phyloP scores from a whole-genome alignment of 2,797 vertebrate genomes.

The Taenioides sp. region DNA sequence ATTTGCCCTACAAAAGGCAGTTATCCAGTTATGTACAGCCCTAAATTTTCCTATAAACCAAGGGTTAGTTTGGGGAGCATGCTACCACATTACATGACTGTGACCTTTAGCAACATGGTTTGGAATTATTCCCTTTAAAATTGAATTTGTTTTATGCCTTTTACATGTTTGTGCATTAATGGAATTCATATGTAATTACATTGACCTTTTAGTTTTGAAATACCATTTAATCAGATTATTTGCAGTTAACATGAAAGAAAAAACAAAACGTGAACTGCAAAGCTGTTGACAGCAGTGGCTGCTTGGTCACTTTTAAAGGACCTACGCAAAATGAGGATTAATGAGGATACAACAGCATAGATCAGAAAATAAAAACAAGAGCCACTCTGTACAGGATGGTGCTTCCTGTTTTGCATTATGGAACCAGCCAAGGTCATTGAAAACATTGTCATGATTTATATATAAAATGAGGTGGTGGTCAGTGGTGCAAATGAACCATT shows the following conservation, averaged over 20 bases:
- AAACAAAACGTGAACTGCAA: slow-evolving; percentile 16
- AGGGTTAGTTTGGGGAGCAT: background rate
- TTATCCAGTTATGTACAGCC: no score
- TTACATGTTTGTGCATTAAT: background rate
- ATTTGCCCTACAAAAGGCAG: no score
- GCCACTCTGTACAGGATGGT: no score
- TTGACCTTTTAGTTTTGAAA: slow-evolving; percentile 32
- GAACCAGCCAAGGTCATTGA: no score
- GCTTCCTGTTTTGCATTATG: no score
- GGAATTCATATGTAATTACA: slow-evolving; percentile 22
- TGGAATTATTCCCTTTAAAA: slow-evolving; percentile 15
- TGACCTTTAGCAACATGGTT: background rate
- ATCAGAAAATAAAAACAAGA: no score
- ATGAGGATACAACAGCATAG: no score
- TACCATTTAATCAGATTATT: slow-evolving; percentile 29
- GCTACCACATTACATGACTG: background rate
- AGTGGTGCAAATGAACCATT: no score
- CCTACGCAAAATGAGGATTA: no score
- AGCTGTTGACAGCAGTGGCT: background rate
- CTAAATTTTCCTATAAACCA: background rate
- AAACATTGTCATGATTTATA: no score
- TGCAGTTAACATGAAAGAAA: slow-evolving; percentile 20
- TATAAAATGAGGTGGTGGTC: no score
- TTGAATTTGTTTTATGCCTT: background rate
- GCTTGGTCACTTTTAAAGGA: background rate